These are phyloP conservation scores for Terrapene triunguis DNA, from an alignment of 2,113 vertebrate genomes.

Conservation along the genomic window DNA sequence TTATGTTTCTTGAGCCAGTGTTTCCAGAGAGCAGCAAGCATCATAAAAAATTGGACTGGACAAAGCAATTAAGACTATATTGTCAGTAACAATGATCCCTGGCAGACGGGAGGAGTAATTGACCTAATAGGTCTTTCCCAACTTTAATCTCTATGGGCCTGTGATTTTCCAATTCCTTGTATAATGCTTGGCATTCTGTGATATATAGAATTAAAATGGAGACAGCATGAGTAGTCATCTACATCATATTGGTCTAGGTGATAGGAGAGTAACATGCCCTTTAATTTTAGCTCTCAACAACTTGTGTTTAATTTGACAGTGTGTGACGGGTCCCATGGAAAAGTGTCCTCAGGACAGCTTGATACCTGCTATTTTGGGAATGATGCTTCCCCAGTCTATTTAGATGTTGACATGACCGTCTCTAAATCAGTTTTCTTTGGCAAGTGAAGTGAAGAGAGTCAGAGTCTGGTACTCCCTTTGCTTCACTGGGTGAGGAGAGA, in stretches of 20 bases:
- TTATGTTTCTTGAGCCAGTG: background rate
- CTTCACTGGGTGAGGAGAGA: background rate
- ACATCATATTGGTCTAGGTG: background rate
- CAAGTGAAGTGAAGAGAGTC: background rate
- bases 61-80: background rate
- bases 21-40: background rate
- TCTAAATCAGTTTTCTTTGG: background rate
- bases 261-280: background rate
- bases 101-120: conserved; percentile 20
- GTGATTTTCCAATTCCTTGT: background rate
- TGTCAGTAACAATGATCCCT: background rate
- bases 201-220: background rate
- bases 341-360: background rate
- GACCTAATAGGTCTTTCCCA: background rate
- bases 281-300: background rate
- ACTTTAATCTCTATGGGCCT: background rate
- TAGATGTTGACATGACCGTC: background rate
- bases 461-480: background rate
- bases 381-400: background rate
- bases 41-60: conserved; percentile 37
- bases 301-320: background rate
- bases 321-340: background rate
- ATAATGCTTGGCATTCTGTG: background rate
- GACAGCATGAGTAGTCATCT: background rate
- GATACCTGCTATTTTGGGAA: background rate